Conservation (phyloP, 2,113 vertebrate species). For the Octodon degus region DNA sequence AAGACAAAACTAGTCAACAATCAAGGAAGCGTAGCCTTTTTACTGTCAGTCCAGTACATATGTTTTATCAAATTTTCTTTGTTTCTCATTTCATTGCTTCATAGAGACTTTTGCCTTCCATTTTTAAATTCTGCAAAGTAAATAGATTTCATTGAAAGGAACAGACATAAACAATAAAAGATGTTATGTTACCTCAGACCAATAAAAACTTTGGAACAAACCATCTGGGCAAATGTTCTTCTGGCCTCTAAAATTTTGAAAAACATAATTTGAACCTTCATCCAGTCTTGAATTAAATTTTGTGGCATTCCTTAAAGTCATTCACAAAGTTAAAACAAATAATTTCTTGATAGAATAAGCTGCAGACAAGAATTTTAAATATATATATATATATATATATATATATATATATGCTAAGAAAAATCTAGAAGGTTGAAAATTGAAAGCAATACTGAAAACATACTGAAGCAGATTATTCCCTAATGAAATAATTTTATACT, state of each 20-base stretch:
- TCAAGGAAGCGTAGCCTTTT: slow-evolving; percentile 82
- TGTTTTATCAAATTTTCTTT: slow-evolving; percentile 79
- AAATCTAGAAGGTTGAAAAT: background rate
- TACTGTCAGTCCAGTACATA: slow-evolving; percentile 71
- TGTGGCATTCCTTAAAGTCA: slow-evolving; percentile 65
- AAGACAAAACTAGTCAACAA: slow-evolving; percentile 87
- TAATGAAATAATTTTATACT: slow-evolving; percentile 32
- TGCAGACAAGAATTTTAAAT: slow-evolving; percentile 52
- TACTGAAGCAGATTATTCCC: background rate
- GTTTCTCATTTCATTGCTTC: slow-evolving; percentile 65
- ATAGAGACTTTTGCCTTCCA: slow-evolving; percentile 73
- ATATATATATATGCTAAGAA: background rate
- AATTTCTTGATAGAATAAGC: slow-evolving; percentile 50
- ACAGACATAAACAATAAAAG: slow-evolving; percentile 81
- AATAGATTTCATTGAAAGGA: slow-evolving; percentile 74
- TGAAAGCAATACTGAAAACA: slow-evolving; percentile 23
- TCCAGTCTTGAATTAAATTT: slow-evolving; percentile 47
- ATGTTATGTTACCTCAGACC: slow-evolving; percentile 72
- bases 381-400: background rate
- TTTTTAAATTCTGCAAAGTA: slow-evolving; percentile 74
- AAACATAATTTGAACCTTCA: slow-evolving; percentile 58
- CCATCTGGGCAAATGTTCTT: slow-evolving; percentile 34
- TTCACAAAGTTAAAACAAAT: background rate
- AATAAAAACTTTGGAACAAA: slow-evolving; percentile 70
- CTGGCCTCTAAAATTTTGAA: slow-evolving; percentile 73